Percentiles rank a stretch among this genome's conserved stretches.
phyloP scores from a whole-genome alignment of 1,140 invertebrate species.

The Neodiprion fabricii region DNA sequence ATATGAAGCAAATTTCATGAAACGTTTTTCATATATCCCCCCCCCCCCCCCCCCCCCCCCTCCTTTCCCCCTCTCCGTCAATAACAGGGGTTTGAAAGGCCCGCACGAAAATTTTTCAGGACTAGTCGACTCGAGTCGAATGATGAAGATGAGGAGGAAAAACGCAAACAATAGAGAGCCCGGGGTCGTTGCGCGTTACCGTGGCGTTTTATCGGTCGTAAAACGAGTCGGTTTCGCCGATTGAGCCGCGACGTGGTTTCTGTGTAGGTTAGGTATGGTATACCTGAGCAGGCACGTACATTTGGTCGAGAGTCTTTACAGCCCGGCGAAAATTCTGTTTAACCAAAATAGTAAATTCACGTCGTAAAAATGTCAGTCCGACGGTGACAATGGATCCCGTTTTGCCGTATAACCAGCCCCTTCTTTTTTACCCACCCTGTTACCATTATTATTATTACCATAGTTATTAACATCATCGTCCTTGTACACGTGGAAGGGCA shows the following conservation, averaged over 20 bases:
- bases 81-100: too few relatives aligned
- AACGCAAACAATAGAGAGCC: background rate
- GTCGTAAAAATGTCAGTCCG: background rate
- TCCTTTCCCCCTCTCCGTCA: too few relatives aligned
- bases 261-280: background rate
- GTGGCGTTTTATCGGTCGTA: slow-evolving; percentile 4
- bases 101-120: background rate
- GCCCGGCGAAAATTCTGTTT: background rate
- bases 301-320: too few relatives aligned
- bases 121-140: background rate
- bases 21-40: too few relatives aligned
- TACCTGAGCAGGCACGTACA: too few relatives aligned
- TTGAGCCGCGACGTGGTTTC: background rate
- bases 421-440: too few relatives aligned
- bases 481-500: too few relatives aligned
- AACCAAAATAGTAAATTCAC: background rate
- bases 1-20: too few relatives aligned
- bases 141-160: background rate
- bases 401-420: background rate
- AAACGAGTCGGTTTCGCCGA: slow-evolving; percentile 1
- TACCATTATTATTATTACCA: too few relatives aligned
- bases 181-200: background rate
- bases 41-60: too few relatives aligned
- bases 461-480: too few relatives aligned
- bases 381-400: background rate